Conservation (phyloP, 2,113 vertebrate species). For the Cavia porcellus region DNA sequence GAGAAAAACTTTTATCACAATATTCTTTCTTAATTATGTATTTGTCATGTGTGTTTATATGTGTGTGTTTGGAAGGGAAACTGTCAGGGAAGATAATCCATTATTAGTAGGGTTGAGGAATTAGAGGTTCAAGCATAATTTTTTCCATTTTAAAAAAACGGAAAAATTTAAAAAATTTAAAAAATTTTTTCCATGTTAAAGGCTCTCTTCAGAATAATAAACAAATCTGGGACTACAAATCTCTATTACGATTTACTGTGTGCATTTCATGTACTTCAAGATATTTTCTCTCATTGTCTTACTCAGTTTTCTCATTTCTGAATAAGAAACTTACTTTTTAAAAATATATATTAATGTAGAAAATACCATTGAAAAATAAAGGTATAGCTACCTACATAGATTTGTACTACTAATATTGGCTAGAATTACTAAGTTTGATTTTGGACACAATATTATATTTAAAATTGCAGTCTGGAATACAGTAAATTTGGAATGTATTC, state of each 20-base stretch:
- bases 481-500: slow-evolving; percentile 2
- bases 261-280: background rate
- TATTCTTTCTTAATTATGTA: background rate
- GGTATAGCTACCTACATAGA: background rate
- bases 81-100: background rate
- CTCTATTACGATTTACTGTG: background rate
- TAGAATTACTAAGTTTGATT: slow-evolving; percentile 1
- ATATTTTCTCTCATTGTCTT: background rate
- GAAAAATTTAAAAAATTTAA: background rate
- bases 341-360: background rate
- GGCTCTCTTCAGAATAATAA: background rate
- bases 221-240: background rate
- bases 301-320: background rate
- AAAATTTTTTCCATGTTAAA: background rate
- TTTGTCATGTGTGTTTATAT: background rate
- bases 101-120: background rate
- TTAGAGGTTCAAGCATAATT: background rate
- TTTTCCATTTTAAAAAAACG: background rate
- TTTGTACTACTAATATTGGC: slow-evolving; percentile 4
- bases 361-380: slow-evolving; percentile 32
- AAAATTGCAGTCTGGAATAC: background rate
- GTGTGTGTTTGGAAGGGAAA: background rate
- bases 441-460: slow-evolving; percentile 12
- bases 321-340: background rate
- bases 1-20: background rate